phyloP scores from a whole-genome alignment of 2,888 invertebrate species.

The Tenodera sinensis region DNA sequence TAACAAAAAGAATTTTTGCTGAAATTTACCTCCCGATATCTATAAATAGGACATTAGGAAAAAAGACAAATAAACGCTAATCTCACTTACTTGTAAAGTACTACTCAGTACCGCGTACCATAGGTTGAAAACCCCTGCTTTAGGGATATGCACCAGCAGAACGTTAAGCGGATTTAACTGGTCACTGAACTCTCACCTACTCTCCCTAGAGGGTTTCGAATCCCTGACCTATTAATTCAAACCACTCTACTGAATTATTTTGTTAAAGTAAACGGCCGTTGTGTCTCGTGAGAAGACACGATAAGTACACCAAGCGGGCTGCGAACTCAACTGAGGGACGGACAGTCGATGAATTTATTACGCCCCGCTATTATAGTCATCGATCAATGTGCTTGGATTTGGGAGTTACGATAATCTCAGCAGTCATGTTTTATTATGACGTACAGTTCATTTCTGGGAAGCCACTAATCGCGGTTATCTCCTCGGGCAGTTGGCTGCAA shows the following conservation, averaged over 20 bases:
- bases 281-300: background rate
- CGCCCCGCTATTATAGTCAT: background rate
- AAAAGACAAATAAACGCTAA: no score
- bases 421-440: background rate
- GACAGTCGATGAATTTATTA: background rate
- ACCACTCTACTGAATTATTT: background rate
- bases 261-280: background rate
- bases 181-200: background rate
- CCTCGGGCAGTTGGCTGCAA: background rate
- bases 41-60: no score
- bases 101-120: no score
- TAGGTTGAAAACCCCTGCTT: no score
- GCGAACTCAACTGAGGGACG: background rate
- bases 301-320: background rate
- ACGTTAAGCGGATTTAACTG: no score
- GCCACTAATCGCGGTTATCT: background rate
- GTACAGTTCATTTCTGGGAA: background rate
- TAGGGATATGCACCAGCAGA: no score
- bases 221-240: background rate
- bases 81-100: no score
- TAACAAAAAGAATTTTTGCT: no score
- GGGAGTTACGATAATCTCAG: background rate
- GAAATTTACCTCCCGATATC: no score
- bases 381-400: background rate
- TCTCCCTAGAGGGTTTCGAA: background rate